Conservation (phyloP, 2,113 vertebrate genomes). For the Gavia stellata region DNA sequence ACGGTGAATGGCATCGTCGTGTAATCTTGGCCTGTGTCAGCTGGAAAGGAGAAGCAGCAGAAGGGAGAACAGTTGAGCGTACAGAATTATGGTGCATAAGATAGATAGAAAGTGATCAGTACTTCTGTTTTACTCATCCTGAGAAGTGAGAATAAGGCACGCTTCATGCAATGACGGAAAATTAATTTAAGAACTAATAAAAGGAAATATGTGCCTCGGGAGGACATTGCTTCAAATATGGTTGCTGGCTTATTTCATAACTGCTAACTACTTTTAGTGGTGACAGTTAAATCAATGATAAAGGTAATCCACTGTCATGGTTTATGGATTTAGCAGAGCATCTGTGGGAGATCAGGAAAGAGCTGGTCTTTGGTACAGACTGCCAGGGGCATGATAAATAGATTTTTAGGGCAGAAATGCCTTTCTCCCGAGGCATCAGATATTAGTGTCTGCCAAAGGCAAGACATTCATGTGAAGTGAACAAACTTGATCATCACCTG, state of each 20-base stretch:
- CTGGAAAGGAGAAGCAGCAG: background rate
- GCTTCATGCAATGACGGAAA: background rate
- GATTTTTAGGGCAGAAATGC: background rate
- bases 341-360: conserved; percentile 27
- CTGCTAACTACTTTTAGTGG: conserved; percentile 44
- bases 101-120: background rate
- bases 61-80: background rate
- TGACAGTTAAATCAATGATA: conserved; percentile 61
- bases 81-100: background rate
- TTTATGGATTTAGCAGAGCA: conserved; percentile 40
- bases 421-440: background rate
- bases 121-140: conserved; percentile 12
- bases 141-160: conserved; percentile 25
- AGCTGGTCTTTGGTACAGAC: background rate
- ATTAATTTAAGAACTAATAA: conserved; percentile 49
- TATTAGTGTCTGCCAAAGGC: background rate
- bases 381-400: background rate
- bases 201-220: conserved; percentile 20
- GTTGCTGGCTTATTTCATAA: conserved; percentile 51
- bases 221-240: background rate
- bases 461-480: background rate
- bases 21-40: background rate
- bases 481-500: background rate
- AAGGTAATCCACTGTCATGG: conserved; percentile 54
- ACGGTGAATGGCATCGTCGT: background rate